Conservation (phyloP, 2,797 vertebrate species). For the Clarias laeviceps region DNA sequence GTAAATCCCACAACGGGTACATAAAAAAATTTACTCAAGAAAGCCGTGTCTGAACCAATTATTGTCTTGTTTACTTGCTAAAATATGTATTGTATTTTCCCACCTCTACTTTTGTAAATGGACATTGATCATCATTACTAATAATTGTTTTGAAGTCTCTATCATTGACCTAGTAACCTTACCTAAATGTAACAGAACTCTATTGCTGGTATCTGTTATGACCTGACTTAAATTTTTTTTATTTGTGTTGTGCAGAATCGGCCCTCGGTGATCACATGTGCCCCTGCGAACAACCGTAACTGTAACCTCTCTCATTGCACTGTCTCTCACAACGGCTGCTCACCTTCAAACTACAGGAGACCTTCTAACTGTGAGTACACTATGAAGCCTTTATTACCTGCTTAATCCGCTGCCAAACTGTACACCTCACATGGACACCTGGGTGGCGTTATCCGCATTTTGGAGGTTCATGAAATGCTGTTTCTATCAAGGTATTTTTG, state of each 20-base stretch:
- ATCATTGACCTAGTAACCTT: neutral
- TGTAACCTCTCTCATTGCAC: slow-evolving; percentile 96
- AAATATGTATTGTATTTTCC: neutral
- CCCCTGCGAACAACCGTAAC: slow-evolving; percentile 92
- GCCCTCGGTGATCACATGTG: slow-evolving; percentile 95
- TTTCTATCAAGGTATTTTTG: neutral
- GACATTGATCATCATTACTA: neutral
- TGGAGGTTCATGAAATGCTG: neutral
- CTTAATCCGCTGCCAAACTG: neutral
- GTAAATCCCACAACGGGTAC: slow-evolving; percentile 62
- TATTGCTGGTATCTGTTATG: neutral
- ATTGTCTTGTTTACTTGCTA: neutral
- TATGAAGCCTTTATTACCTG: neutral
- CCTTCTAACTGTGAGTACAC: slow-evolving; percentile 83
- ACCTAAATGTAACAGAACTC: neutral
- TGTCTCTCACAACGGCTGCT: slow-evolving; percentile 87
- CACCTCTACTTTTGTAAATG: neutral
- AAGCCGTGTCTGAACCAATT: no score
- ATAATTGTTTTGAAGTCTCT: neutral
- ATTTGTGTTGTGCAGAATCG: slow-evolving; percentile 81
- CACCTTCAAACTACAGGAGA: slow-evolving; percentile 83
- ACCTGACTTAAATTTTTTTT: slow-evolving; percentile 22
- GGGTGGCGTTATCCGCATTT: neutral
- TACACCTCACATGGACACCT: neutral
- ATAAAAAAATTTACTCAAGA: neutral